A percentile compares a stretch with the other conserved stretches of the same genome.
These are phyloP conservation scores for Cyanocitta stelleri DNA, from an alignment of 2,113 vertebrate species.

Conservation along the genomic window DNA sequence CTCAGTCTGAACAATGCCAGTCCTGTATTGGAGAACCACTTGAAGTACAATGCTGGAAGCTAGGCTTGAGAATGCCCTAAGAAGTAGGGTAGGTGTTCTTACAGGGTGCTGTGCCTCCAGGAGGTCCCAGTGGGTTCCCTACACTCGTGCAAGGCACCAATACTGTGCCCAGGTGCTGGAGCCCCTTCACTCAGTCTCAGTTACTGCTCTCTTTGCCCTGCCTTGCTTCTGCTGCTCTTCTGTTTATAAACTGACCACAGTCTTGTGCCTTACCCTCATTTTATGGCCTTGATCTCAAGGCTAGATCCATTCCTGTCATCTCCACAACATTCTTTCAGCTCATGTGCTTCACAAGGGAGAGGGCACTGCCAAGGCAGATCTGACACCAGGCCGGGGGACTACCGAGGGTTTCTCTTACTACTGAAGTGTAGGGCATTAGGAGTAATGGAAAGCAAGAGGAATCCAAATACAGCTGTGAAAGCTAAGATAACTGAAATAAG, in stretches of 20 bases:
- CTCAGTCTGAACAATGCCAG: accelerated
- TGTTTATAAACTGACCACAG: background rate
- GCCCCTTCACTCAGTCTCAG: background rate
- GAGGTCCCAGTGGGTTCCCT: accelerated
- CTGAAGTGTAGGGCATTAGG: background rate
- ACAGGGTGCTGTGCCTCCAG: background rate
- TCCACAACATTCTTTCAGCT: background rate
- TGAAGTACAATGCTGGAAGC: background rate
- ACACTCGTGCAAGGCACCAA: background rate
- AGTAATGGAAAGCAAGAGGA: background rate
- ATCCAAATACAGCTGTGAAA: background rate
- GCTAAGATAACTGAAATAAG: background rate
- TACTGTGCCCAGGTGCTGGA: accelerated
- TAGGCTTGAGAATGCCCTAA: background rate
- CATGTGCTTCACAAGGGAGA: background rate
- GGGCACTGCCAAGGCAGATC: background rate
- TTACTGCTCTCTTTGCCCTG: background rate
- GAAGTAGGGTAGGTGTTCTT: background rate
- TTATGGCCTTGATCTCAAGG: background rate
- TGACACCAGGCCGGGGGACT: background rate
- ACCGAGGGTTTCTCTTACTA: background rate
- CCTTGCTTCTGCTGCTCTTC: background rate
- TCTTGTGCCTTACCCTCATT: background rate
- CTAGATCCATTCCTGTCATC: background rate
- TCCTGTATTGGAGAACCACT: background rate